These are phyloP conservation scores for Neotoxoptera formosana DNA, from an alignment of 1,140 invertebrate species.

Conservation along the genomic window DNA sequence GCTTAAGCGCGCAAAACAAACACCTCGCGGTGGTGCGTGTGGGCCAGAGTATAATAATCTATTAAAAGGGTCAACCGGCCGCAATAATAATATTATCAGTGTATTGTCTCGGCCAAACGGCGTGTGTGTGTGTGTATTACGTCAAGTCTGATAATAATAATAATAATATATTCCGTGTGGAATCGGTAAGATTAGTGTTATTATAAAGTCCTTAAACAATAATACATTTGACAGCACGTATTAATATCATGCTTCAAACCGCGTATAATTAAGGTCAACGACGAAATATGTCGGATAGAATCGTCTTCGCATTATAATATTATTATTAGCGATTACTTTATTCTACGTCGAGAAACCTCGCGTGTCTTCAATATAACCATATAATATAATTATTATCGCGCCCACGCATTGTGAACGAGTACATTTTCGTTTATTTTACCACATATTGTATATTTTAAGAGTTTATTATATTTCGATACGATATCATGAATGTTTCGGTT, in stretches of 20 bases:
- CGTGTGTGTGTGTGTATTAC: not conserved
- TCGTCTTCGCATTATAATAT: not conserved
- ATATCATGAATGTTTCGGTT: not conserved
- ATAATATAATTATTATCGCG: not conserved
- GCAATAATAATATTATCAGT: not conserved
- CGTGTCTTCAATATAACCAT: not conserved
- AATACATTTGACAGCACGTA: not conserved
- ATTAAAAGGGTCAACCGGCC: not conserved
- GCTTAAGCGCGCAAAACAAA: not conserved
- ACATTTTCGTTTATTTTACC: not conserved
- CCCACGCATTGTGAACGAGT: not conserved
- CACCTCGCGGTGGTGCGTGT: not conserved
- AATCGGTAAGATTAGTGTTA: not conserved
- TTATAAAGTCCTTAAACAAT: not conserved
- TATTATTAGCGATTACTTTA: not conserved
- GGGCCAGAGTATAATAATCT: not conserved
- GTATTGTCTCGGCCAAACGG: not conserved
- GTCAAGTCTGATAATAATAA: not conserved
- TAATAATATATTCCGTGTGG: not conserved
- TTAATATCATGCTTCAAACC: not conserved
- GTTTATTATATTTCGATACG: not conserved
- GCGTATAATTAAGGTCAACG: slow-evolving; percentile 4
- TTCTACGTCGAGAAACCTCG: not conserved
- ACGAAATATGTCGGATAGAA: not conserved
- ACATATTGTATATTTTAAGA: not conserved